These are phyloP conservation scores for Rallus crepitans DNA, from an alignment of 2,797 vertebrate species.

Conservation along the genomic window DNA sequence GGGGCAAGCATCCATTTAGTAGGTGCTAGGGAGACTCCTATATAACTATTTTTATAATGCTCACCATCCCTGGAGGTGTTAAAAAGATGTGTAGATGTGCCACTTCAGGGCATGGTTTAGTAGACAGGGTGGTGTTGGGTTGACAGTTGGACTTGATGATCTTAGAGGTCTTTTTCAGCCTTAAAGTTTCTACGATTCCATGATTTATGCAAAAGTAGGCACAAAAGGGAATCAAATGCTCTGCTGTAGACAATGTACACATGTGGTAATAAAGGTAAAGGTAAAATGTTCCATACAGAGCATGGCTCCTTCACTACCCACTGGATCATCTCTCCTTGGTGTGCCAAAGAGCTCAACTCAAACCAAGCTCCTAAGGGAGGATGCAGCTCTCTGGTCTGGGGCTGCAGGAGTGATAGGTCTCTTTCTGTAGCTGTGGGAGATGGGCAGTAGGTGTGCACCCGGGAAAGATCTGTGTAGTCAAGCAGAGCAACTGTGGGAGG, in stretches of 20 bases:
- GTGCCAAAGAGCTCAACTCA: neutral
- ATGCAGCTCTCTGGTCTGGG: neutral
- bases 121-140: too few relatives aligned
- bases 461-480: neutral
- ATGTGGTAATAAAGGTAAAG: neutral
- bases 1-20: neutral
- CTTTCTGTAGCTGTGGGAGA: accelerated
- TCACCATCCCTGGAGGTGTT: too few relatives aligned
- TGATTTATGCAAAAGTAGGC: neutral
- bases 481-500: neutral
- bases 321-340: neutral
- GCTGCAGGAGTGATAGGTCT: neutral
- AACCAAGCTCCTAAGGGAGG: neutral
- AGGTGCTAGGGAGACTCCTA: neutral
- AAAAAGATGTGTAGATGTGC: too few relatives aligned
- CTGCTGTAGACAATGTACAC: neutral
- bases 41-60: too few relatives aligned
- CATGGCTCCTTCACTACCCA: neutral
- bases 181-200: too few relatives aligned
- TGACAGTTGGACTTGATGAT: too few relatives aligned
- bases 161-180: too few relatives aligned
- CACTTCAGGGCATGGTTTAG: too few relatives aligned
- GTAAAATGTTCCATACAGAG: neutral
- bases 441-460: neutral
- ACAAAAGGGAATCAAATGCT: neutral